Base-by-base conservation (phyloP, 2,113 vertebrate genomes). In the Crotalus horridus region DNA sequence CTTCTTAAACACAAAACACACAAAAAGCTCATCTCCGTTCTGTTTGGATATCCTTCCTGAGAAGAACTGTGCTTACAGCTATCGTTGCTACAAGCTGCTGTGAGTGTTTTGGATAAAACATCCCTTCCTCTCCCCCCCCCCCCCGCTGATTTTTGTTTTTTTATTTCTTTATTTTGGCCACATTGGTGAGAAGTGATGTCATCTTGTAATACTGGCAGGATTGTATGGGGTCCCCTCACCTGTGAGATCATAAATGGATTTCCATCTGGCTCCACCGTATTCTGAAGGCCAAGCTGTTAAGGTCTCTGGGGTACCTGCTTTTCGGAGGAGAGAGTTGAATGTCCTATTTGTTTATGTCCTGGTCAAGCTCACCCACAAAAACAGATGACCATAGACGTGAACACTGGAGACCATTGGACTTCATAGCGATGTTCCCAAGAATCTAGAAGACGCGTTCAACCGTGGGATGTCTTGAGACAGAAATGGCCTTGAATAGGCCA, bases 81-180 rank as follows among this genome's bases (percentile, higher is more conserved):
- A 74, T 17, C 17, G 6, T 90, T 56, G 21, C 33, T 61, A 12
- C 33, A n/a, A 69, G 24, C 64, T 11, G 24, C n/a, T 69, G 15
- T 10, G 43, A 3, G 39, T 17, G 3, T 74, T 54, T 0, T 6
- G 0, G 1, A 59, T 88, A 81, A 86, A 48, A 33, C 46, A 0
- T 0, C 51, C 74, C 56, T 85, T 33, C 93, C 81, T 1, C 20
- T 6, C 20, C 2, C 21, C 26, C 24, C 59, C 4, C 24, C 59
- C 4, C 1, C 0, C 8, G 8, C 39, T 74, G 69, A 46, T 53
- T 90, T 43, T 89, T 69, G 64, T 74, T 86, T 33, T 74, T 39
- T 33, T 29, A 64, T 0, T 89, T 59, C 12, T 87, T 56, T 11
- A 12, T 85, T 87, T 39, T 93, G 89, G 95, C 85, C 55, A 12